Evolutionary conservation across 2,888 invertebrate species (phyloP).

Genomic region (Pheosia tremula): DNA sequence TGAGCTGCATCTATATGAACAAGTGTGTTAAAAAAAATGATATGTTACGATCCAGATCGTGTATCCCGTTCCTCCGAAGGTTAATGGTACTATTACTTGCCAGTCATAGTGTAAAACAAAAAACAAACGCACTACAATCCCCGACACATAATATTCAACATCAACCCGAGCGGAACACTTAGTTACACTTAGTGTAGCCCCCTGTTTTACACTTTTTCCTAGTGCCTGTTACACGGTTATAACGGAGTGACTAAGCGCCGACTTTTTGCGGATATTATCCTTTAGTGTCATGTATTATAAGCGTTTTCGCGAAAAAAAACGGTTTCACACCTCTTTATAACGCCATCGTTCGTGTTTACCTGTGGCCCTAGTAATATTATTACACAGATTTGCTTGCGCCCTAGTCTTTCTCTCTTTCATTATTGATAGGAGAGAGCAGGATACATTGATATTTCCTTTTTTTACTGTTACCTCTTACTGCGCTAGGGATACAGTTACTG

Average conservation of each 20-base stretch:
- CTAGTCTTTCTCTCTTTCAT: too few relatives aligned
- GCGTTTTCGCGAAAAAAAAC: slow-evolving; percentile 60
- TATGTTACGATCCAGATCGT: too few relatives aligned
- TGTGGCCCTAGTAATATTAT: background rate
- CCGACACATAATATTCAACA: slow-evolving; percentile 18
- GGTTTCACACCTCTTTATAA: slow-evolving; percentile 51
- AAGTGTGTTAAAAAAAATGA: too few relatives aligned
- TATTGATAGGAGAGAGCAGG: too few relatives aligned
- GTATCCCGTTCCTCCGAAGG: too few relatives aligned
- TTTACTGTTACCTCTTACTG: too few relatives aligned
- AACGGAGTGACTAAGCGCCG: slow-evolving; percentile 55
- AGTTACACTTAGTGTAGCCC: slow-evolving; percentile 41
- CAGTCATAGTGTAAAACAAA: too few relatives aligned
- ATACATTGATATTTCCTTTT: too few relatives aligned
- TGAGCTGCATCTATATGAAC: too few relatives aligned
- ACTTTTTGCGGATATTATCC: slow-evolving; percentile 78
- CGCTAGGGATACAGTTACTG: too few relatives aligned
- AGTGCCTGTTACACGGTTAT: slow-evolving; percentile 62
- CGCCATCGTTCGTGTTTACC: slow-evolving; percentile 25
- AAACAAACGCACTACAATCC: background rate
- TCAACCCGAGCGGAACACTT: slow-evolving; percentile 22
- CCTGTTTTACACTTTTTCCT: slow-evolving; percentile 62
- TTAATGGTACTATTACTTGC: too few relatives aligned
- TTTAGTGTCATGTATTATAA: slow-evolving; percentile 73
- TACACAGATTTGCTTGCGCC: too few relatives aligned